A percentile compares a stretch with the other conserved stretches of the same genome.
Conservation (phyloP, 2,113 vertebrate species). For the Ptyas mucosa region DNA sequence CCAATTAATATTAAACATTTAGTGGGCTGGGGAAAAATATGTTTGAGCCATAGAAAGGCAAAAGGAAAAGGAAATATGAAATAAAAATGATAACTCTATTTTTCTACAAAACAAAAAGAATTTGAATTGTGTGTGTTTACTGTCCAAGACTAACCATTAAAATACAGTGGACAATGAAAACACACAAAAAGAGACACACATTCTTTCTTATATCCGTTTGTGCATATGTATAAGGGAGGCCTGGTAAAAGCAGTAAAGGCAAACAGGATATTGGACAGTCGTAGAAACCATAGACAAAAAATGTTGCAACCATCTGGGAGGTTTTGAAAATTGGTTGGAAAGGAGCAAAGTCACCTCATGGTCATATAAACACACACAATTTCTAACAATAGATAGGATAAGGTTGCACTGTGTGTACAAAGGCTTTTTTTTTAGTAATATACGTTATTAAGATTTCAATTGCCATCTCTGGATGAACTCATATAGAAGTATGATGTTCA, state of each 20-base stretch:
- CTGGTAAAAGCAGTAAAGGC: background rate
- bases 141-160: background rate
- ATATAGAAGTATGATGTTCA: background rate
- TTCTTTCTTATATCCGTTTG: background rate
- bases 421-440: background rate
- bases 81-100: background rate
- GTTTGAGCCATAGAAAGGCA: background rate
- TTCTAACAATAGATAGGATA: background rate
- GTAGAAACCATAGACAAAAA: background rate
- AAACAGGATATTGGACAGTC: background rate
- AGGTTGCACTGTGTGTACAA: background rate
- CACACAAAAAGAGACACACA: background rate
- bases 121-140: background rate
- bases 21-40: background rate
- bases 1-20: constrained; percentile 2
- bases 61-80: background rate
- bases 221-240: background rate
- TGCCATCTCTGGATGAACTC: background rate
- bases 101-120: background rate
- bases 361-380: background rate
- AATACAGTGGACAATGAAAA: background rate
- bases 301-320: background rate
- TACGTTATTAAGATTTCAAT: background rate
- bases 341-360: background rate
- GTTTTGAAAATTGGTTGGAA: background rate